Evolutionary conservation across 2,797 vertebrate species (phyloP).

Genomic region (Carduelis carduelis): DNA sequence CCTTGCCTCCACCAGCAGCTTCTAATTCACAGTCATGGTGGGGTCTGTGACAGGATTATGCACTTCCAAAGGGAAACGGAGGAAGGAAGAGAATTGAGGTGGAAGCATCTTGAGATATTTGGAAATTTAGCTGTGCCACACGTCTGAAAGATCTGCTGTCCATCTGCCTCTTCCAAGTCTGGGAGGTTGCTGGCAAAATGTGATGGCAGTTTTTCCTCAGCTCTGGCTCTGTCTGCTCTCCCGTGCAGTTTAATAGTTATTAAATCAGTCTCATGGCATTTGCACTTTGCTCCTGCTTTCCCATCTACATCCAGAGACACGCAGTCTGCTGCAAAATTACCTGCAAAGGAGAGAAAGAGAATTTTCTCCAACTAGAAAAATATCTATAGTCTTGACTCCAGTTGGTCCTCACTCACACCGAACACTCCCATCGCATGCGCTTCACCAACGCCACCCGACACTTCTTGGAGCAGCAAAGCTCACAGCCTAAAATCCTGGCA

Average conservation of each 20-base stretch:
- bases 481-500: neutral
- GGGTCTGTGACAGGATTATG: neutral
- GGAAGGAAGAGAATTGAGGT: neutral
- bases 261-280: neutral
- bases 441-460: accelerated
- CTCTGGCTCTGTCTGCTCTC: neutral
- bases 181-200: neutral
- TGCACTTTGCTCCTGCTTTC: neutral
- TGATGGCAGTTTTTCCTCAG: neutral
- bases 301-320: neutral
- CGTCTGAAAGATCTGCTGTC: neutral
- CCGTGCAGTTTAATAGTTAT: neutral
- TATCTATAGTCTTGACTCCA: neutral
- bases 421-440: accelerated
- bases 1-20: neutral
- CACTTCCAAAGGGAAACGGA: neutral
- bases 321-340: neutral
- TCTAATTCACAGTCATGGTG: accelerated
- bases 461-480: neutral
- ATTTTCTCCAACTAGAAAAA: neutral
- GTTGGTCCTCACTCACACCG: neutral
- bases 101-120: neutral
- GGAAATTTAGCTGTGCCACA: neutral
- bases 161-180: neutral
- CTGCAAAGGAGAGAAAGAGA: neutral